phyloP scores from a whole-genome alignment of 2,113 vertebrate species.

The Caracal caracal region DNA sequence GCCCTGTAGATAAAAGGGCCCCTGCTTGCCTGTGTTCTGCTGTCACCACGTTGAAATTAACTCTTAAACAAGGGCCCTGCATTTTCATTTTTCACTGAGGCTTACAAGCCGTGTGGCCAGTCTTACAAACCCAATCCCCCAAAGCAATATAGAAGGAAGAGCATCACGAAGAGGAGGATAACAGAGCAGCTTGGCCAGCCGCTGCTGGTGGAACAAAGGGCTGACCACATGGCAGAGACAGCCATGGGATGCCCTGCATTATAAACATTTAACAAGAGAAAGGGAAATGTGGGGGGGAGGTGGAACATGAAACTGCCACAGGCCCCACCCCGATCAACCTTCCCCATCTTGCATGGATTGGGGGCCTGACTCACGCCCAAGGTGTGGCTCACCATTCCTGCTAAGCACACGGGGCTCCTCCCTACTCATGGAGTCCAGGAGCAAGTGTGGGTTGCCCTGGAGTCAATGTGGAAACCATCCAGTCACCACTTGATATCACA shows the following conservation, averaged over 20 bases:
- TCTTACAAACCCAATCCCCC: rapidly evolving
- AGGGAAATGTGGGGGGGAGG: background rate
- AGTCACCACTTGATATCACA: background rate
- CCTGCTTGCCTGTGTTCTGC: background rate
- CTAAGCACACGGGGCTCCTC: background rate
- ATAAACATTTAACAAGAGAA: background rate
- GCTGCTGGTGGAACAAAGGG: background rate
- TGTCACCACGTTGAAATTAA: background rate
- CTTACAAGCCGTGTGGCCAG: background rate
- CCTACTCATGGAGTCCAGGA: background rate
- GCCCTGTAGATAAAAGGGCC: too few relatives aligned
- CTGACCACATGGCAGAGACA: rapidly evolving
- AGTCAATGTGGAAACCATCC: background rate
- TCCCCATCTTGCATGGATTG: background rate
- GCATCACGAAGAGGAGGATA: background rate
- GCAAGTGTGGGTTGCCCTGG: background rate
- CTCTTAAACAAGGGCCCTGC: background rate
- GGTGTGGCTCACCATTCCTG: conserved; percentile 28
- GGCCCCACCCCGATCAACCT: background rate
- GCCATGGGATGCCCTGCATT: background rate
- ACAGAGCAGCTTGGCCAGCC: background rate
- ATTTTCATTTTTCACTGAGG: background rate
- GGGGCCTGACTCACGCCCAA: conserved; percentile 59
- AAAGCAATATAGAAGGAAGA: background rate
- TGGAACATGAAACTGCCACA: background rate